Base-by-base conservation (phyloP, 2,888 invertebrate species). In the Calliphora vomitoria region DNA sequence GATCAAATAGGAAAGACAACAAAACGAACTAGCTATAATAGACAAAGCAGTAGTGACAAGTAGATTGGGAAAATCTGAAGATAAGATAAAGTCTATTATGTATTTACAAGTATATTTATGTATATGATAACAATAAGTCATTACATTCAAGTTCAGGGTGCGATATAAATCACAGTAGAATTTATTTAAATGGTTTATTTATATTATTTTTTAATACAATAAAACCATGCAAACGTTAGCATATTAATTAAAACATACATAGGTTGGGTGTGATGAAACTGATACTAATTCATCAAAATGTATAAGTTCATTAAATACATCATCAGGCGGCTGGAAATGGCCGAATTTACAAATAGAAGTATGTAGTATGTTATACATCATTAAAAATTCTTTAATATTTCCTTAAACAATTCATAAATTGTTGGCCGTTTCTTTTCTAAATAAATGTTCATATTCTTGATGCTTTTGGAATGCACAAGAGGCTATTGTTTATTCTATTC, bases 321-420 rank as follows among this genome's bases (percentile, higher is more conserved):
- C 38, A 64, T 58, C 35, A 13, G 8, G 47, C 47, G 10, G 20
- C 50, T 20, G 25, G 38, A 25, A 47, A 47, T 20, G 11, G 0
- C 55, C 10, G 44, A 58, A 58, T 71, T 35, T 74, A 18, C 18
- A 44, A 6, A 8, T 44, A 78, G n/a, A 47, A 6, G 20, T 47
- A n/a, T n/a, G n/a, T n/a, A 74, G 15, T 66, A 13, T 50, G 50
- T 68, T 38, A 38, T 53, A 71, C 35, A 58, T 68, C 68, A 85
- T 81, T 78, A 71, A 69, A 81, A 76, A 76, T 76, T 80, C 50
- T 82, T 85, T 85, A 85, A 71, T 75, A 82, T 87, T 87, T 87
- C 87, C 87, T 87, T 78, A 85, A 85, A 66, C 85, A 85, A 66
- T 80, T 79, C 64, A 79, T 78, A 55, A 72, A 72, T 64, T 60